Evolutionary conservation across 2,113 vertebrate species (phyloP).

Genomic region (Coreoperca whiteheadi): DNA sequence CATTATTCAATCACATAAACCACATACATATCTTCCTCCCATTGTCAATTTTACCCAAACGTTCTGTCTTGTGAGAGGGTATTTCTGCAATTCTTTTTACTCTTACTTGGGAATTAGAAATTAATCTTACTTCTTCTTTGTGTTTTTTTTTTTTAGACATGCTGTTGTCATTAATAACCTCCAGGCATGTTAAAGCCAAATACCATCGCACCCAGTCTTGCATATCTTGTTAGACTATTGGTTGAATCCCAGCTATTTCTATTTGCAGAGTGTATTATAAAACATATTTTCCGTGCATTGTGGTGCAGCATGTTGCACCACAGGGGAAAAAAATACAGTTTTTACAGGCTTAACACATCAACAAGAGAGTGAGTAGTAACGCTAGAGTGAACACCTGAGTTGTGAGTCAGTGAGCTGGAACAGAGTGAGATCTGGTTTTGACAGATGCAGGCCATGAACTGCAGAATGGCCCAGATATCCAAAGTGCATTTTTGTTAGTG

Average conservation of each 20-base stretch:
- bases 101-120: not conserved
- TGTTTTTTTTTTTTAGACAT: conserved; percentile 14
- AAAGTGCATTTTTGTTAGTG: not conserved
- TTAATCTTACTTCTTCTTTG: not conserved
- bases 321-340: conserved; percentile 13
- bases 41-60: conserved; percentile 19
- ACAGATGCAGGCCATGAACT: conserved; percentile 51
- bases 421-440: conserved; percentile 40
- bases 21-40: conserved; percentile 25
- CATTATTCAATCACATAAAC: conserved; percentile 26
- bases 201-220: not conserved
- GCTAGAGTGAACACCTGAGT: conserved; percentile 36
- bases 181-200: not conserved
- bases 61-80: conserved; percentile 29
- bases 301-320: conserved; percentile 53
- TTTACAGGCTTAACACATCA: conserved; percentile 35
- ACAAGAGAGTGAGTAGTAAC: conserved; percentile 3
- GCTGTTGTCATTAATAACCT: conserved; percentile 10
- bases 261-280: conserved; percentile 8
- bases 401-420: conserved; percentile 53
- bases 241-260: not conserved
- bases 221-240: not conserved
- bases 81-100: not conserved
- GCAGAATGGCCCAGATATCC: not conserved
- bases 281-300: conserved; percentile 16